phyloP scores from a whole-genome alignment of 1,140 invertebrate genomes.

The Anastatus disparis region DNA sequence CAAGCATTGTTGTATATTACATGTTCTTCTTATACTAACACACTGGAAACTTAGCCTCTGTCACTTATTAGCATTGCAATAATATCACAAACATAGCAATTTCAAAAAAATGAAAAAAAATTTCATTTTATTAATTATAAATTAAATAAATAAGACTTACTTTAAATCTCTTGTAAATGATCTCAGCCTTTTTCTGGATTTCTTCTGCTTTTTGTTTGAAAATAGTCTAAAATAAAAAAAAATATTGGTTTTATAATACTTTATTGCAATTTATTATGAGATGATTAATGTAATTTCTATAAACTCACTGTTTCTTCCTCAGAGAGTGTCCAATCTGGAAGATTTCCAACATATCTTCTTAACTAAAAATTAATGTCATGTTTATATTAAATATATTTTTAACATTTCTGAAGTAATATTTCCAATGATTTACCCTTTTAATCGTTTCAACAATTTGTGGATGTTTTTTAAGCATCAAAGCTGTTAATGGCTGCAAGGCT shows the following conservation, averaged over 20 bases:
- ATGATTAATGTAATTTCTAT: neutral
- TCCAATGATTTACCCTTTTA: constrained; percentile 67
- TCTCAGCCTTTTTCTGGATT: constrained; percentile 75
- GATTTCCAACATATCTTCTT: constrained; percentile 80
- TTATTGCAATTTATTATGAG: neutral
- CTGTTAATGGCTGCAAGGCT: constrained; percentile 75
- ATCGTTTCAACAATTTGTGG: constrained; percentile 83
- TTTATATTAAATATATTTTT: neutral
- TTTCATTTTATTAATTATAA: constrained; percentile 3
- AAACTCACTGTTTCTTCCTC: constrained; percentile 68
- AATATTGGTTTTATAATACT: constrained; percentile 8
- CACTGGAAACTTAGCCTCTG: too few species aligned
- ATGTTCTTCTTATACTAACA: too few species aligned
- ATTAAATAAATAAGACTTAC: constrained; percentile 53
- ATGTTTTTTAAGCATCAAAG: constrained; percentile 87
- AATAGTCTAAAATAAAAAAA: constrained; percentile 49
- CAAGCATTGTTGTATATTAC: too few species aligned
- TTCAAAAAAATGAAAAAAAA: constrained; percentile 24
- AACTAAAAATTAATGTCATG: constrained; percentile 57
- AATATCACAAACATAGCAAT: constrained; percentile 10
- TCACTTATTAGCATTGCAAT: too few species aligned
- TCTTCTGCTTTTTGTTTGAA: constrained; percentile 75
- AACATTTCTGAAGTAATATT: neutral
- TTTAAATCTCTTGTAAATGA: constrained; percentile 73
- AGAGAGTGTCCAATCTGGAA: constrained; percentile 75